These are phyloP conservation scores for Timema cristinae DNA, from an alignment of 2,888 invertebrate species.

Conservation along the genomic window DNA sequence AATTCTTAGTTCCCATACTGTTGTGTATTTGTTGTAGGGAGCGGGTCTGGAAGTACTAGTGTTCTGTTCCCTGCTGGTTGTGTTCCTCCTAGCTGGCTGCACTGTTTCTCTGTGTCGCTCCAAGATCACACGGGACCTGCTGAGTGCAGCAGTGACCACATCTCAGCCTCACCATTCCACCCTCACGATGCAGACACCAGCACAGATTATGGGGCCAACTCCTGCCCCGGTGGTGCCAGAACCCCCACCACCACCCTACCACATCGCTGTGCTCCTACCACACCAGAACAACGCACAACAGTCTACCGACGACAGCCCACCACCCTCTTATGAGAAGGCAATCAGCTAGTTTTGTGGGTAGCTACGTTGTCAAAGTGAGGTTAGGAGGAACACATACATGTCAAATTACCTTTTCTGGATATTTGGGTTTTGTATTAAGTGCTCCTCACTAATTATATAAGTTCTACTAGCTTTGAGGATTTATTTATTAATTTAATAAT, in stretches of 20 bases:
- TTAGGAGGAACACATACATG: too few relatives aligned
- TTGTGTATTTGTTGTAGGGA: slow-evolving; percentile 38
- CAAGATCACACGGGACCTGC: slow-evolving; percentile 34
- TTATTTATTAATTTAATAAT: too few relatives aligned
- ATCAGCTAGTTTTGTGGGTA: slow-evolving; percentile 41
- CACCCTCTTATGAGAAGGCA: slow-evolving; percentile 68
- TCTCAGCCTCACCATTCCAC: slow-evolving; percentile 17
- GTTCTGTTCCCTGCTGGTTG: slow-evolving; percentile 54
- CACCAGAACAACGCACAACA: slow-evolving; percentile 52
- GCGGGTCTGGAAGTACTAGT: slow-evolving; percentile 58
- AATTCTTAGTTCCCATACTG: too few relatives aligned
- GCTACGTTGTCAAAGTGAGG: too few relatives aligned
- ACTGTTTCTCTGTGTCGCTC: slow-evolving; percentile 55
- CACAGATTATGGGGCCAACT: slow-evolving; percentile 30
- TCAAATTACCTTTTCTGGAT: too few relatives aligned
- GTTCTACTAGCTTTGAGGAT: too few relatives aligned
- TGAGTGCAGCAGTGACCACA: slow-evolving; percentile 42
- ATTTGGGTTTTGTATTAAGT: too few relatives aligned
- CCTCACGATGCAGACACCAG: slow-evolving; percentile 19
- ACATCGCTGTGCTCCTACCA: slow-evolving; percentile 72
- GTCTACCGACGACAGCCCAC: slow-evolving; percentile 69
- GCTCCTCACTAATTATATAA: too few relatives aligned
- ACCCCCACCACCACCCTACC: slow-evolving; percentile 74
- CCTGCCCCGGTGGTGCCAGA: slow-evolving; percentile 39
- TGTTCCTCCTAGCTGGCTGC: slow-evolving; percentile 60